phyloP scores from a whole-genome alignment of 92 coral and sea anemone species.

The Epizoanthus illoricatus region DNA sequence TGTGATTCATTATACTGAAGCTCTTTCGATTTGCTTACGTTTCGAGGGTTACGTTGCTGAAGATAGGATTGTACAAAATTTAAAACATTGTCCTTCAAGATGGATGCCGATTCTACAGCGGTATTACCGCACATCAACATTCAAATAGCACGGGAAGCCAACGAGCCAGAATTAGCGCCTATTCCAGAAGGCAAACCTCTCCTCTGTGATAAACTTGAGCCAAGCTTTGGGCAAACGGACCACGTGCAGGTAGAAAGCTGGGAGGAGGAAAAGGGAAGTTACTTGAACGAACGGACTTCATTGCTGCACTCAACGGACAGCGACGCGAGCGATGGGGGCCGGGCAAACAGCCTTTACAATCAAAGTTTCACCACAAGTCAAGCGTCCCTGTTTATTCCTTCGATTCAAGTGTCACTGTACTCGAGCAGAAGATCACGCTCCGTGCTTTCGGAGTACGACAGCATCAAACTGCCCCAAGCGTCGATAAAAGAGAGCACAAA shows the following conservation, averaged over 20 bases:
- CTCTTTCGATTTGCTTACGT: neutral
- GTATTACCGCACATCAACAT: constrained; percentile 2
- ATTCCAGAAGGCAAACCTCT: constrained; percentile 17
- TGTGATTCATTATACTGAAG: neutral
- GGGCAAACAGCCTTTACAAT: constrained; percentile 3
- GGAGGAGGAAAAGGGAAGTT: constrained; percentile 6
- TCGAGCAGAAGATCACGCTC: constrained; percentile 54
- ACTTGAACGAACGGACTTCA: neutral
- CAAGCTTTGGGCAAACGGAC: neutral
- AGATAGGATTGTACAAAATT: no score
- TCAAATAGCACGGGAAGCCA: neutral
- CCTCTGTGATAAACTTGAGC: neutral
- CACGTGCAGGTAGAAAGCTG: constrained; percentile 1
- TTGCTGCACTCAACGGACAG: constrained; percentile 12
- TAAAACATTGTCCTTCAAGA: neutral
- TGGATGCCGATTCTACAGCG: neutral
- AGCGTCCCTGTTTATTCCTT: constrained; percentile 77
- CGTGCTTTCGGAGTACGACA: constrained; percentile 26
- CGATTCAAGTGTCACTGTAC: constrained; percentile 78
- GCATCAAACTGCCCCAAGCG: constrained; percentile 6
- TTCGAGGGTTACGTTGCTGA: neutral
- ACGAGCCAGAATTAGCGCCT: neutral
- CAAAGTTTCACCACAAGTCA: constrained; percentile 65
- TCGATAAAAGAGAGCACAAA: constrained; percentile 16
- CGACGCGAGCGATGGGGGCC: constrained; percentile 1